These are phyloP conservation scores for Drosophila saltans DNA, from an alignment of 1,140 invertebrate species.

Conservation along the genomic window DNA sequence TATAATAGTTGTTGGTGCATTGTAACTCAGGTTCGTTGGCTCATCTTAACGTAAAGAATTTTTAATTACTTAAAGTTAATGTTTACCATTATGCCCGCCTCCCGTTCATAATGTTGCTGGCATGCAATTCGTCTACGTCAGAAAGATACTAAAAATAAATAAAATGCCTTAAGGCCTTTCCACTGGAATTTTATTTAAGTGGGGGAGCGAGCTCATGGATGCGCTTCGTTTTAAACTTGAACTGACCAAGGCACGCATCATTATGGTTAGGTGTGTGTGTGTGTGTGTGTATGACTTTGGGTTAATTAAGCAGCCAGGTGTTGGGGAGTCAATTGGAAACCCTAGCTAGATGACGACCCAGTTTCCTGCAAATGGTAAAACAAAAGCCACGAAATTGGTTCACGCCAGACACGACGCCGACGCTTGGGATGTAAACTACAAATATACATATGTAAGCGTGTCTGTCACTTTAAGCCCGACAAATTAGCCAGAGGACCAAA, in stretches of 20 bases:
- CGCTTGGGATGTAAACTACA: not conserved
- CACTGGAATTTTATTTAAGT: slow-evolving; percentile 47
- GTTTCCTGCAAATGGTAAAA: slow-evolving; percentile 38
- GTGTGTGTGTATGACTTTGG: slow-evolving; percentile 52
- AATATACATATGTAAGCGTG: slow-evolving; percentile 51
- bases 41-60: slow-evolving; percentile 3
- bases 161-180: slow-evolving; percentile 33
- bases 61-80: slow-evolving; percentile 60
- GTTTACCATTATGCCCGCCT: slow-evolving; percentile 53
- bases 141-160: slow-evolving; percentile 40
- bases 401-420: slow-evolving; percentile 48
- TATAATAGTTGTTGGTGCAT: too few relatives aligned
- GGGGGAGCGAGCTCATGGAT: slow-evolving; percentile 30
- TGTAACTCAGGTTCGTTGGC: too few relatives aligned
- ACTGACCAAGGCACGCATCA: slow-evolving; percentile 63
- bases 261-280: not conserved
- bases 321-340: slow-evolving; percentile 26
- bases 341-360: slow-evolving; percentile 29
- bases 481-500: slow-evolving; percentile 37
- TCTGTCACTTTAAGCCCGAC: slow-evolving; percentile 67
- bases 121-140: slow-evolving; percentile 76
- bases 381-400: slow-evolving; percentile 60
- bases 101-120: slow-evolving; percentile 13
- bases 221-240: slow-evolving; percentile 42
- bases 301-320: slow-evolving; percentile 73